phyloP scores from a whole-genome alignment of 2,888 invertebrate genomes.

The Vesta saturnalis region DNA sequence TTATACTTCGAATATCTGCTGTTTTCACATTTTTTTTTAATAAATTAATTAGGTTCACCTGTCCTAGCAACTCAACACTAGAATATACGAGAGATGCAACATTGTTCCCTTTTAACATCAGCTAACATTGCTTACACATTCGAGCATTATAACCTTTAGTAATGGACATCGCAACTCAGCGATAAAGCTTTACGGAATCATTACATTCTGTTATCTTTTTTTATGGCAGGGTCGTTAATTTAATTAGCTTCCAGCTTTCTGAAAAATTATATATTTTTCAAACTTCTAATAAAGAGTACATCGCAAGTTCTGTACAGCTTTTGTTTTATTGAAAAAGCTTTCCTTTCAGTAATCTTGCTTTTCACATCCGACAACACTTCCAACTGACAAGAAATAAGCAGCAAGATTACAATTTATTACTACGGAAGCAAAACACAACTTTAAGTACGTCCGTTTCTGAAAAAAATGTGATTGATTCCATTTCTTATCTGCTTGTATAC shows the following conservation, averaged over 20 bases:
- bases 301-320: neutral
- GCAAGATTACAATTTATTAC: neutral
- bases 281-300: too few relatives aligned
- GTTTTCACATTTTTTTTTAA: conserved; percentile 29
- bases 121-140: conserved; percentile 6
- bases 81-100: conserved; percentile 8
- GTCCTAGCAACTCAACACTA: neutral
- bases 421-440: neutral
- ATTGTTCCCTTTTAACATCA: conserved; percentile 1
- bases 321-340: neutral
- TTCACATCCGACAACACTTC: neutral
- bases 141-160: neutral
- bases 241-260: neutral
- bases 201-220: neutral
- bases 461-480: neutral
- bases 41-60: conserved; percentile 24
- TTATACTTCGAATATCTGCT: conserved; percentile 24
- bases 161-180: neutral
- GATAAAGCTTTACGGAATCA: neutral
- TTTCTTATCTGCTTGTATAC: too few relatives aligned
- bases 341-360: neutral
- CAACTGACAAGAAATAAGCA: neutral
- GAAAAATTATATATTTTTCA: too few relatives aligned
- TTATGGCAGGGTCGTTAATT: neutral
- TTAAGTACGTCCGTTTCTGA: neutral